Conservation (phyloP, 2,888 invertebrate species). For the Metacarcinus magister region DNA sequence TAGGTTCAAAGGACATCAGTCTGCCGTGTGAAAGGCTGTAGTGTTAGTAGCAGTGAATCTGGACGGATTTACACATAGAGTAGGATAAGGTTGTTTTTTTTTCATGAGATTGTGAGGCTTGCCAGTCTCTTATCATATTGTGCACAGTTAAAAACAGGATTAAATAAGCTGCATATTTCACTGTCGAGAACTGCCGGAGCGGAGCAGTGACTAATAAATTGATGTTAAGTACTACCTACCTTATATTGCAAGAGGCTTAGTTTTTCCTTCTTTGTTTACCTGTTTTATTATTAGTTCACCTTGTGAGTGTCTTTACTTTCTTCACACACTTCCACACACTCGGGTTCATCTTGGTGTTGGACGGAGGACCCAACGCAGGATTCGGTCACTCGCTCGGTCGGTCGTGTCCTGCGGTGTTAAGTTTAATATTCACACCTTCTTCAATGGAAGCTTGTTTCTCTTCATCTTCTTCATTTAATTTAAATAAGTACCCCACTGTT, state of each 20-base stretch:
- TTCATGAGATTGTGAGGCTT: slow-evolving; percentile 60
- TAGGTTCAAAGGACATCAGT: slow-evolving; percentile 74
- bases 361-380: neutral
- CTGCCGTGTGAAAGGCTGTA: slow-evolving; percentile 76
- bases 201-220: neutral
- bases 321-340: neutral
- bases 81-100: slow-evolving; percentile 72
- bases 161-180: slow-evolving; percentile 70
- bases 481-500: neutral
- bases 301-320: neutral
- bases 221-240: slow-evolving; percentile 10
- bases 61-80: slow-evolving; percentile 74
- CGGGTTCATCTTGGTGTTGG: neutral
- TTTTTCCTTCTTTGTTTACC: slow-evolving; percentile 53
- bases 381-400: neutral
- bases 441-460: neutral
- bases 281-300: slow-evolving; percentile 14
- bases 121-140: slow-evolving; percentile 64
- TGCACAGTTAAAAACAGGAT: slow-evolving; percentile 70
- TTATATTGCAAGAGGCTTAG: slow-evolving; percentile 35
- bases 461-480: slow-evolving; percentile 35
- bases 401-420: neutral
- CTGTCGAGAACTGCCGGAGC: slow-evolving; percentile 67
- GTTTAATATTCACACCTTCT: neutral
- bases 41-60: slow-evolving; percentile 77